Percentiles rank a stretch among this genome's conserved stretches.
Conservation (phyloP, 2,797 vertebrate species). For the Paedocypris micromegethes region DNA sequence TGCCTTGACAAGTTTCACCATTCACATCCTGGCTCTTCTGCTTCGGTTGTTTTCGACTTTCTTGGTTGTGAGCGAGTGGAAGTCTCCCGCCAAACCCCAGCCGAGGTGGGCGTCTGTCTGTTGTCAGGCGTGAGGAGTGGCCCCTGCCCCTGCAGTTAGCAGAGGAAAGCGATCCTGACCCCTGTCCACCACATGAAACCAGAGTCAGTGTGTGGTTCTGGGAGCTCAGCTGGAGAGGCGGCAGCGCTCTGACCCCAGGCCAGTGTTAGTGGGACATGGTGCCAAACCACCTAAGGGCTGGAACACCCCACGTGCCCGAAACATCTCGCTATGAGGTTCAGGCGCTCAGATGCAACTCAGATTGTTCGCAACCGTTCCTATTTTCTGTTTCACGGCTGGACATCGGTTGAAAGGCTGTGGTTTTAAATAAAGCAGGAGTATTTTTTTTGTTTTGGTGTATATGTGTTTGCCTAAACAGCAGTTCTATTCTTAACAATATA, state of each 20-base stretch:
- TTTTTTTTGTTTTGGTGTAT: too few relatives aligned
- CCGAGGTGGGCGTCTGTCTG: constrained; percentile 63
- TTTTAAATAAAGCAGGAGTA: too few relatives aligned
- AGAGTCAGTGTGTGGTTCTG: constrained; percentile 61
- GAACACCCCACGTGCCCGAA: constrained; percentile 4
- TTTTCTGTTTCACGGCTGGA: not conserved
- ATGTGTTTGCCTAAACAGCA: too few relatives aligned
- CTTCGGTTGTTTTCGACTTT: constrained; percentile 43
- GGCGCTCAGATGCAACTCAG: constrained; percentile 18
- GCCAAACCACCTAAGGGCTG: constrained; percentile 43
- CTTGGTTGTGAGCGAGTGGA: constrained; percentile 33
- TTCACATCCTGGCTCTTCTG: constrained; percentile 42
- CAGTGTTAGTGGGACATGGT: constrained; percentile 13
- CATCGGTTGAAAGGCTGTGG: too few relatives aligned
- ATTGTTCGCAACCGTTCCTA: constrained; percentile 17
- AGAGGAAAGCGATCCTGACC: constrained; percentile 54
- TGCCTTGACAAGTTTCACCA: not conserved
- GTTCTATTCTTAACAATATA: too few relatives aligned
- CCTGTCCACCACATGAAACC: constrained; percentile 64
- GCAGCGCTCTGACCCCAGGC: constrained; percentile 54
- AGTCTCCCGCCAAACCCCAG: constrained; percentile 41
- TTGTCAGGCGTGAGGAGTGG: constrained; percentile 56
- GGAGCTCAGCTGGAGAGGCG: constrained; percentile 72
- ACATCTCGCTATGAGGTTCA: constrained; percentile 27
- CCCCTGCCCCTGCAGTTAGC: constrained; percentile 42